Base-by-base conservation (phyloP, 2,888 invertebrate genomes). In the Phalangium opilio region DNA sequence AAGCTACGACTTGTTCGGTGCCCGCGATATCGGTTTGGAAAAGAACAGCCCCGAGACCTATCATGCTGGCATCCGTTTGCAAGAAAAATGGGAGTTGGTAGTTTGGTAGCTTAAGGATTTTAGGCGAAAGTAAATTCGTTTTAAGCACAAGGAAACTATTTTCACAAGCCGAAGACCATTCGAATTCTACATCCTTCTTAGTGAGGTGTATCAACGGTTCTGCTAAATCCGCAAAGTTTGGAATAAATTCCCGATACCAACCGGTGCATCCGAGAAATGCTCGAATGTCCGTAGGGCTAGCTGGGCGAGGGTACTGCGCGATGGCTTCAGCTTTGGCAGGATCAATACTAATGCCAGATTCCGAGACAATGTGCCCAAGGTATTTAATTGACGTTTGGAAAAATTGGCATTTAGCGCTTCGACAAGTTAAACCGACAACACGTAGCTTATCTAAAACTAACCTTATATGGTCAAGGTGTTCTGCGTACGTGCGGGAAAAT, bases 401-500 rank as follows among this genome's bases (percentile, higher is more conserved):
- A 11, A 46, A 21, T 19, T 18, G 3, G 14, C 47, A 47, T 12
- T 47, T 47, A 8, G 12, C 27, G 7, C 43, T 27, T 15, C 43
- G 35, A 19, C 36, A 18, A 11, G 15, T 34, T 18, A 21, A 27
- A 17, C 21, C 38, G 15, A 19, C 10, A 7, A n/a, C 20, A n/a
- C n/a, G 3, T 2, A 43, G 17, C 11, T 39, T 33, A 18, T 32
- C 12, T 19, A 47, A 47, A 11, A 47, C 43, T 1, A 38, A 2
- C 11, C 32, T 20, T 11, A 43, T 10, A 15, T 18, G 14, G 1
- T 34, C 7, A 1, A 48, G 14, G 35, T 44, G 40, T 40, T 48
- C 42, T 2, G 21, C 18, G 18, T 43, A 3, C 14, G 33, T 17
- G 8, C 21, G 12, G 0, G 35, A 21, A 2, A 42, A 41, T 1